Evolutionary conservation across 2,797 vertebrate genomes (phyloP).

Genomic region (Cossypha heuglini): DNA sequence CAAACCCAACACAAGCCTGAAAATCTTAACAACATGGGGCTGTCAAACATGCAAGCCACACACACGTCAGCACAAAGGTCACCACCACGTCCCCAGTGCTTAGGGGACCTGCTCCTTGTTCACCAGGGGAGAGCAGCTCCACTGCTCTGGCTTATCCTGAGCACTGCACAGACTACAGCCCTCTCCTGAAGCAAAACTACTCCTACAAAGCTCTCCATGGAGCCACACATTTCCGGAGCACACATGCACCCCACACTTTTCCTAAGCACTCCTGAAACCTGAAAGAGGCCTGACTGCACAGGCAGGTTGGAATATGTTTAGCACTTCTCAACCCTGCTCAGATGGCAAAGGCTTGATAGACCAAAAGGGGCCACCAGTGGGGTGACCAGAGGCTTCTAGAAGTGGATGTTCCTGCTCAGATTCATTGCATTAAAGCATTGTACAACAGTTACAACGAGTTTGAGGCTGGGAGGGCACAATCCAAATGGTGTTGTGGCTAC

Average conservation of each 20-base stretch:
- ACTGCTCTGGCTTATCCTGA: not conserved
- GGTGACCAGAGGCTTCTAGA: not conserved
- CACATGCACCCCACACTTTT: not conserved
- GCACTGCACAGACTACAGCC: accelerated
- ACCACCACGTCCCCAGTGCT: accelerated
- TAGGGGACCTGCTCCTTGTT: not conserved
- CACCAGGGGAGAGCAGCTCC: not conserved
- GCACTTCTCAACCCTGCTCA: not conserved
- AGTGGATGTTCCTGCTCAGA: not conserved
- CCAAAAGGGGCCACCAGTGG: not conserved
- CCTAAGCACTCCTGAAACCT: not conserved
- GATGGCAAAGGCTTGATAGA: not conserved
- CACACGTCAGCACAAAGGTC: not conserved
- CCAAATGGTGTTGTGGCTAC: not conserved
- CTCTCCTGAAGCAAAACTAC: not conserved
- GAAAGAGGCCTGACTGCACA: not conserved
- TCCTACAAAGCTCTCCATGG: accelerated
- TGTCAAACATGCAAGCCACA: not conserved
- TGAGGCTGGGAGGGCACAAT: not conserved
- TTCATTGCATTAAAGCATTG: not conserved
- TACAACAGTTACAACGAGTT: not conserved
- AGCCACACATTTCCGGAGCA: not conserved
- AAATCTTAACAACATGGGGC: not conserved
- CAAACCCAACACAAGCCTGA: not conserved
- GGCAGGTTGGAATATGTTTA: not conserved